Base-by-base conservation (phyloP, 2,888 invertebrate species). In the Melolontha melolontha region DNA sequence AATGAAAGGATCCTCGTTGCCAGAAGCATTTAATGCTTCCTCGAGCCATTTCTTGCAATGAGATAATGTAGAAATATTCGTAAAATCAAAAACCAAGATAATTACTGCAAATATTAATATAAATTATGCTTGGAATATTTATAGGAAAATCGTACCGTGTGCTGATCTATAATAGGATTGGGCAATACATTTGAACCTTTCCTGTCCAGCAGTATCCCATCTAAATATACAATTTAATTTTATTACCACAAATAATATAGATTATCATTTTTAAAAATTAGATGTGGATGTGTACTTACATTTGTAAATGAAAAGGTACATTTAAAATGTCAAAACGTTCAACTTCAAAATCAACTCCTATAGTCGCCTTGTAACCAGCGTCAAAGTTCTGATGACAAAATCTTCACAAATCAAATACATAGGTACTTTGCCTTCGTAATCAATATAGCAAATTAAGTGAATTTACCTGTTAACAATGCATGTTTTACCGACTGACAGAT, bases 181-280 rank as follows among this genome's bases (percentile, higher is more conserved):
- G 17, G 93, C 92, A 71, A 94, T 93, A 77, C 91, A 91, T 81
- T 91, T 92, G 78, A 94, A 94, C 72, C 93, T 85, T 80, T 94
- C 93, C 80, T 93, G 93, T 0, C 94, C 94, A 22, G 93, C 93
- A 0, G 93, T 93, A 78, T 93, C 93, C 93, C 93, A 94, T 80
- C 92, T 92, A 76, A 67, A 84, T 10, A 12, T 17, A 39, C 11
- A 17, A 64, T 16, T 17, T 50, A 16, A 64, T 42, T 52, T 55
- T 27, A 41, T 52, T 64, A 66, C n/a, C 42, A 39, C 39, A 52
- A 57, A 50, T 41, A 55, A 64, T 29, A 55, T 42, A 14, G 47
- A 50, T 39, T 44, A 39, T n/a, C n/a, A n/a, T 67, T 51, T 49
- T 40, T 17, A 62, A 17, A 62, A 49, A 2, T 22, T 62, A 40